Percentiles rank a stretch among this genome's conserved stretches.
phyloP scores from a whole-genome alignment of 2,888 invertebrate genomes.

The Campoplex capitator region DNA sequence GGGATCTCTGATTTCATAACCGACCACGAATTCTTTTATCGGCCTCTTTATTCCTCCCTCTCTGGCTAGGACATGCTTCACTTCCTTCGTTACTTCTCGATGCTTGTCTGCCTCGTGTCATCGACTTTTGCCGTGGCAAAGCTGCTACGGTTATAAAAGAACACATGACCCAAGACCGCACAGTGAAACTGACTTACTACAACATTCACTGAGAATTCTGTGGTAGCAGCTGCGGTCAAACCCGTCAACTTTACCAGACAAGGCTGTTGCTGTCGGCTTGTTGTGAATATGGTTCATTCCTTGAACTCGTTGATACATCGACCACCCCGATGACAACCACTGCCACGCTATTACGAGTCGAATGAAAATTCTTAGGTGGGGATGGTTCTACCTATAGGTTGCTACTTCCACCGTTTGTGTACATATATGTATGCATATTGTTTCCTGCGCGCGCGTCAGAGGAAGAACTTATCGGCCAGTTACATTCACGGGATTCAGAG shows the following conservation, averaged over 20 bases:
- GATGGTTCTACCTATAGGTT: conserved; percentile 18
- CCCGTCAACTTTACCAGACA: conserved; percentile 46
- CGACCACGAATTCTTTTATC: conserved; percentile 71
- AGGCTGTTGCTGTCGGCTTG: conserved; percentile 21
- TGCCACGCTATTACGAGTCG: conserved; percentile 77
- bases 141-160: not conserved
- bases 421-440: conserved; percentile 41
- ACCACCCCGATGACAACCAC: conserved; percentile 86
- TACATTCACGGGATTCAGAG: conserved; percentile 69
- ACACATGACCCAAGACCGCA: conserved; percentile 24
- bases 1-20: conserved; percentile 71
- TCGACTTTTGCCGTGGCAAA: conserved; percentile 45
- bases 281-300: conserved; percentile 75
- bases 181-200: conserved; percentile 44
- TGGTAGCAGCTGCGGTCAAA: conserved; percentile 38
- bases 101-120: conserved; percentile 55
- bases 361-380: conserved; percentile 13
- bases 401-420: conserved; percentile 11
- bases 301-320: conserved; percentile 78
- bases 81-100: conserved; percentile 48
- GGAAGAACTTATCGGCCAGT: conserved; percentile 73
- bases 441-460: conserved; percentile 47
- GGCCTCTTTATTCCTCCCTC: conserved; percentile 57
- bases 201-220: conserved; percentile 38
- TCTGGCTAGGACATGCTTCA: conserved; percentile 41